These are phyloP conservation scores for Xenentodon cancila DNA, from an alignment of 2,797 vertebrate species.

Conservation along the genomic window DNA sequence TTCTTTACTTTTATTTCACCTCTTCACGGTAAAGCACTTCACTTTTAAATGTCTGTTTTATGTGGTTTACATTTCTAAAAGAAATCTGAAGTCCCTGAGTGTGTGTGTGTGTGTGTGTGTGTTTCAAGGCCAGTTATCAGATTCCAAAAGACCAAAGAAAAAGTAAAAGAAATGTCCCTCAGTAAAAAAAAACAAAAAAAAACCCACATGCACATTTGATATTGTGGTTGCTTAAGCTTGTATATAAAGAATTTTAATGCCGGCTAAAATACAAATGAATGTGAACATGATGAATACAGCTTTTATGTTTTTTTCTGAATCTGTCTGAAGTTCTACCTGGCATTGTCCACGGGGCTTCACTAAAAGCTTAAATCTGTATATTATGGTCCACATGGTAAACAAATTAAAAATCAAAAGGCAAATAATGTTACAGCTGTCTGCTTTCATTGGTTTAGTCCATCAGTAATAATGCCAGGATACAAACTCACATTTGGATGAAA, in stretches of 20 bases:
- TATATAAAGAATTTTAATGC: conserved; percentile 36
- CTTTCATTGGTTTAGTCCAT: conserved; percentile 33
- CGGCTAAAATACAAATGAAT: background rate
- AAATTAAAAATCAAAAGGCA: conserved; percentile 28
- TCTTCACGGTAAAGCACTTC: too few relatives aligned
- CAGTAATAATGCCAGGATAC: conserved; percentile 40
- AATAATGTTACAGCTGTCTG: conserved; percentile 17
- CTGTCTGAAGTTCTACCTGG: background rate
- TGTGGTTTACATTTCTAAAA: too few relatives aligned
- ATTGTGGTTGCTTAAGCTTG: conserved; percentile 41
- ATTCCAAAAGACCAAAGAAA: conserved; percentile 20
- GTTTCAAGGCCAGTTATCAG: conserved; percentile 42
- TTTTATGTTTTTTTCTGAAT: background rate
- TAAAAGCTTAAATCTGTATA: background rate
- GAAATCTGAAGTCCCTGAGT: too few relatives aligned
- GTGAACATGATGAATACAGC: background rate
- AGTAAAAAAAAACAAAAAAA: conserved; percentile 13
- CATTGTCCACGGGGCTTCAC: conserved; percentile 3
- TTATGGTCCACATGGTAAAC: conserved; percentile 4
- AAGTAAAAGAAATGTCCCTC: background rate
- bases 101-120: too few relatives aligned
- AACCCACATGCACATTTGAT: conserved; percentile 42
- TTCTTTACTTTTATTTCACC: too few relatives aligned
- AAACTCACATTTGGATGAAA: conserved; percentile 42
- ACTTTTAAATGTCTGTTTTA: too few relatives aligned